These are phyloP conservation scores for Cherax quadricarinatus DNA, from an alignment of 1,140 invertebrate genomes.

Conservation along the genomic window DNA sequence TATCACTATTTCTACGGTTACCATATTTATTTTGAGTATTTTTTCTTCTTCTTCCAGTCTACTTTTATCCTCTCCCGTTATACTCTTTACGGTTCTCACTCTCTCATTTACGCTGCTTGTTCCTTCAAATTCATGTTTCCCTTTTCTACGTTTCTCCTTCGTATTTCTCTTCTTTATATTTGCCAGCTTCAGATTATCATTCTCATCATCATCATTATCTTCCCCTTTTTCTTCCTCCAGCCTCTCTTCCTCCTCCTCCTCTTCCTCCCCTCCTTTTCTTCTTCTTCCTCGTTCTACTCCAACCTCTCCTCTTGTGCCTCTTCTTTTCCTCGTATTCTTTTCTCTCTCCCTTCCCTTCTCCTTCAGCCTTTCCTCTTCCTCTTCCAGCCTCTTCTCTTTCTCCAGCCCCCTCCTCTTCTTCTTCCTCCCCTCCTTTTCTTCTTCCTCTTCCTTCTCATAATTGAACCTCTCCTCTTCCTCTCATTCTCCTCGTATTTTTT, in stretches of 20 bases:
- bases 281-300: neutral
- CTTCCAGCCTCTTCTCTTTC: neutral
- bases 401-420: neutral
- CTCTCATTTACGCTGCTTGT: no score
- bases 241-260: neutral
- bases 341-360: neutral
- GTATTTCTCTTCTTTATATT: neutral
- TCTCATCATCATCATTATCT: no score
- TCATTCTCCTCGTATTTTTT: neutral
- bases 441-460: neutral
- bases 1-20: no score
- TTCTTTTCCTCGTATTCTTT: neutral
- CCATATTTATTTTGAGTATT: no score
- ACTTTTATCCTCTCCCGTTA: no score
- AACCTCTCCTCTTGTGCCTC: slow-evolving; percentile 6
- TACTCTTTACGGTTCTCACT: no score
- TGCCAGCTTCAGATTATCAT: no score
- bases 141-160: neutral
- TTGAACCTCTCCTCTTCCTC: neutral
- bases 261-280: neutral
- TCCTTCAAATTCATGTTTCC: no score
- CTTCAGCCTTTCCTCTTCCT: neutral
- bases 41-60: no score
- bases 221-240: neutral
- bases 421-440: neutral